Evolutionary conservation across 2,113 vertebrate species (phyloP), one percentile per base, ranked within the genome.

Genomic region (Picathartes gymnocephalus): DNA sequence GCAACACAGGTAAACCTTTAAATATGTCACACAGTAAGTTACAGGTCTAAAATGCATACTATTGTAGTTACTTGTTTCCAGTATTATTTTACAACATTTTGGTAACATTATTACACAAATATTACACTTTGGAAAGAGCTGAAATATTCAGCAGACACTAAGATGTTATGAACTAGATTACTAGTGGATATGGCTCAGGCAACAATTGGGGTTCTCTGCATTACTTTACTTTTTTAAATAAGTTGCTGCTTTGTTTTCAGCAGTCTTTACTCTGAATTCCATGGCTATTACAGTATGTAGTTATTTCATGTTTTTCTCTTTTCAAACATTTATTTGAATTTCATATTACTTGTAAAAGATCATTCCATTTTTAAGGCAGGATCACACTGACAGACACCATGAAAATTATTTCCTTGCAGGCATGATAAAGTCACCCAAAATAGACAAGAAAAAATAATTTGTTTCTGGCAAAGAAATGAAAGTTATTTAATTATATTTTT

Each of bases 371-470:
- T 72, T 81, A 81, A 83, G 33, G 64, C 40, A 81, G 20, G n/a
- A 81, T 92, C 42, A 62, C 33, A 51, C 27, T 62, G 64, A 92
- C 64, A 90, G 88, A 65, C 45, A 77, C n/a, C 62, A 92, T 37
- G 60, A 86, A 86, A 92, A 84, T n/a, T 2, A 77, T 74, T 82
- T 72, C 82, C 91, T 92, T 73, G 40, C 0, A 0, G 82, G 68
- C 12, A 7, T 54, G 60, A 93, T 81, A 90, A 86, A 92, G 86
- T 74, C 92, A 81, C 80, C 39, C 88, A 94, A 92, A 88, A 86
- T 18, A 97, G 60, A 82, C 35, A 88, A 65, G 68, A 77, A 95
- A 96, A 92, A 88, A 92, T 93, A 83, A 96, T 94, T 96, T 96
- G 92, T 76, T 88, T 86, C 70, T 94, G 90, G 90, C 81, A 95